Evolutionary conservation across 2,888 invertebrate genomes (phyloP), one percentile per base, ranked within the genome.

Genomic region (Lordiphosa andalusiaca): DNA sequence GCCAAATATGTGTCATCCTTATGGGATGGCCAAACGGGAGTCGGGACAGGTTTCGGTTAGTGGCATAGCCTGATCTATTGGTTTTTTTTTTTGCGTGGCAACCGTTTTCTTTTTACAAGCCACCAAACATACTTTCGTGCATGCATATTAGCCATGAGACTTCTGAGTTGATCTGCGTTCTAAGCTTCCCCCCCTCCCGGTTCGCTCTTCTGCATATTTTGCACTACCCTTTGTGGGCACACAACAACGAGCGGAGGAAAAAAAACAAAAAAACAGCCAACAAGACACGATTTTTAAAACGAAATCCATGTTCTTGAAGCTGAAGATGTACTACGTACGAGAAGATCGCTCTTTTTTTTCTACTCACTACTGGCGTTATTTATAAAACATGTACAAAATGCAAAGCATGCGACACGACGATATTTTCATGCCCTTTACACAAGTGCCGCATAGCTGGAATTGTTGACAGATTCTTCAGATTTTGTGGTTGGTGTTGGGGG

Each of bases 281-380:
- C 84, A 77, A 77, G 76, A 77, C 76, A 77, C 76, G 76, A 77
- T 77, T 77, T 81, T 81, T 84, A 84, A 84, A 77, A 77, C 82
- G 76, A 77, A 77, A 77, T 81, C 84, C 84, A 84, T 77, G 76
- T 77, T 77, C 66, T 73, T 82, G 74, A 70, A 13, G 30, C 30
- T 4, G 44, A 21, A 23, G 74, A 63, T 69, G 69, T 69, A 63
- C 66, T 66, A 56, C 61, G 67, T 66, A 30, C 60, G 54, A 54
- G 52, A 59, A 59, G 63, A 67, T 84, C 74, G 82, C 74, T 81
- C 73, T 73, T 67, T 44, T 48, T 55, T 48, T 38, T 25, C 6
- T 6, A 49, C 44, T 47, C 44, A 46, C 65, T 64, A 46, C 65
- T 64, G 65, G 65, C 78, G 84, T 81, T 84, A 77, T 77, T 77